Conservation (phyloP, 2,888 invertebrate species). For the Thelaira solivaga region DNA sequence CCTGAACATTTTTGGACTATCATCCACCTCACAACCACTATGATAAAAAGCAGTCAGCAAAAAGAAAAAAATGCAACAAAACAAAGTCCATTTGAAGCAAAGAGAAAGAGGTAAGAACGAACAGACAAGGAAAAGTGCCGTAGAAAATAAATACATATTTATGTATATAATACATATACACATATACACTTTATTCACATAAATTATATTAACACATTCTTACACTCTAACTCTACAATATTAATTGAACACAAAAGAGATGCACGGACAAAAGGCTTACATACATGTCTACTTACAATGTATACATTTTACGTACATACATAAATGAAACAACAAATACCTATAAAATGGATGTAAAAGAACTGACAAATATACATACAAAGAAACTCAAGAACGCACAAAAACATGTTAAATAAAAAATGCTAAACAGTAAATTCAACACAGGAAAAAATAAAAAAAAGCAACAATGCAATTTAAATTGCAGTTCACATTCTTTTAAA, state of each 20-base stretch:
- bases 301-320: not conserved
- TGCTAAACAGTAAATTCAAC: constrained; percentile 22
- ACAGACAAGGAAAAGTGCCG: constrained; percentile 39
- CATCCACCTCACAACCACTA: not conserved
- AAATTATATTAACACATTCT: constrained; percentile 28
- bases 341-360: constrained; percentile 5
- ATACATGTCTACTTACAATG: too few species aligned
- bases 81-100: constrained; percentile 5
- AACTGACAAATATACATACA: not conserved
- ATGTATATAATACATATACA: not conserved
- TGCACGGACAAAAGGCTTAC: not conserved
- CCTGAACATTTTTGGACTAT: not conserved
- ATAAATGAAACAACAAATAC: too few species aligned
- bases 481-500: not conserved
- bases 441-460: not conserved
- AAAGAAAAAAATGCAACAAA: constrained; percentile 13
- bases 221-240: constrained; percentile 1
- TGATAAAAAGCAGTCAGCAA: not conserved
- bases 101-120: not conserved
- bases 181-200: constrained; percentile 42
- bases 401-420: constrained; percentile 12
- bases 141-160: constrained; percentile 6
- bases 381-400: constrained; percentile 21
- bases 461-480: constrained; percentile 21
- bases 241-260: not conserved